Evolutionary conservation across 2,797 vertebrate species (phyloP).

Genomic region (Sphaeramia orbicularis): DNA sequence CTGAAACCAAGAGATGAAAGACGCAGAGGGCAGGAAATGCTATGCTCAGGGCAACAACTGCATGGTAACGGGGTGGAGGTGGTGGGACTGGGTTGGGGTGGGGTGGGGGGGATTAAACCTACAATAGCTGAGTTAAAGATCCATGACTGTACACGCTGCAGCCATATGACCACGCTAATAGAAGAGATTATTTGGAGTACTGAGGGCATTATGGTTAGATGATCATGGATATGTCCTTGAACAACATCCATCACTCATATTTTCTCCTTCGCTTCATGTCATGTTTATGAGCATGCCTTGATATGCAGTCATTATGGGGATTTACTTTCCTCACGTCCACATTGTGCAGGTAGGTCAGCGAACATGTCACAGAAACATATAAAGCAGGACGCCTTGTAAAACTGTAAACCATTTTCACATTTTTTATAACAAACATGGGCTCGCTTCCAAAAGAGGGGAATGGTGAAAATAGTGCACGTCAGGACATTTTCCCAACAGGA

Average conservation of each 20-base stretch:
- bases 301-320: constrained; percentile 59
- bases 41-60: constrained; percentile 47
- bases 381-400: constrained; percentile 38
- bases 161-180: constrained; percentile 67
- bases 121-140: constrained; percentile 66
- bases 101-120: constrained; percentile 37
- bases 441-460: constrained; percentile 34
- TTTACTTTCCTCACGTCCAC: constrained; percentile 57
- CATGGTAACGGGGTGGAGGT: constrained; percentile 1
- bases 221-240: constrained; percentile 74
- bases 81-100: too few species aligned
- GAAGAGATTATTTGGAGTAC: constrained; percentile 67
- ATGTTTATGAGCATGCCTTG: constrained; percentile 69
- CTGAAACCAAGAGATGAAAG: constrained; percentile 37
- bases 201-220: constrained; percentile 65
- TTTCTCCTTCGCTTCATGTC: constrained; percentile 54
- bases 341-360: constrained; percentile 58
- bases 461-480: constrained; percentile 33
- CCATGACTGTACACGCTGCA: constrained; percentile 64
- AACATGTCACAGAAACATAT: constrained; percentile 28
- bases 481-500: constrained; percentile 49
- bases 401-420: constrained; percentile 31
- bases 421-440: constrained; percentile 22
- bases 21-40: constrained; percentile 16
- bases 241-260: constrained; percentile 73